Evolutionary conservation across 2,888 invertebrate genomes (phyloP), one percentile per base, ranked within the genome.

Genomic region (Entomobrya proxima): DNA sequence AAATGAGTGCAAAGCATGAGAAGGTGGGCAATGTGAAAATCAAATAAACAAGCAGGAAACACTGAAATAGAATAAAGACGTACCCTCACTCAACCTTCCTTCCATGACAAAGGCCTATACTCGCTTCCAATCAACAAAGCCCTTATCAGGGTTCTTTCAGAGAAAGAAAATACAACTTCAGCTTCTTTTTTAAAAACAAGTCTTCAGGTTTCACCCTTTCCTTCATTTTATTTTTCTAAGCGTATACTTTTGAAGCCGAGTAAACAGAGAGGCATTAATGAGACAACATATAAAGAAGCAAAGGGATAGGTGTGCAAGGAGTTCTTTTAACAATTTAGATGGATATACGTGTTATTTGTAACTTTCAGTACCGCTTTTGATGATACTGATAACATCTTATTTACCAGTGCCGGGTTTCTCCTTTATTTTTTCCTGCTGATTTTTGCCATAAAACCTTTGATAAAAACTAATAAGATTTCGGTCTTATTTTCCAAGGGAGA

Each of bases 351-450:
- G 77, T 50, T 69, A 79, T 79, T 79, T 79, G 79, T 55, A 52
- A 69, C 69, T 55, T 69, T 79, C 52, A 79, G 18, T n/a, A n/a
- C n/a, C n/a, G n/a, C n/a, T n/a, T 27, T 21, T 30, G 67, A n/a
- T n/a, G 40, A 35, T 47, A 44, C 21, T 78, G 79, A 79, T 79
- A 79, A 55, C 69, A 52, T 79, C 50, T 79, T 47, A 35, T 21
- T 79, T 79, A 18, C 32, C 32, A n/a, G n/a, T n/a, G n/a, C n/a
- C n/a, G n/a, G n/a, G n/a, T n/a, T n/a, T n/a, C n/a, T n/a, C n/a
- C n/a, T n/a, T n/a, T n/a, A n/a, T n/a, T n/a, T n/a, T n/a, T n/a
- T n/a, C n/a, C n/a, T n/a, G n/a, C n/a, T n/a, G n/a, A n/a, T n/a
- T n/a, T n/a, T n/a, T n/a, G n/a, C n/a, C n/a, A n/a, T n/a, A n/a